Base-by-base conservation (phyloP, 1,140 invertebrate species). In the Drosophila kurseongensis region DNA sequence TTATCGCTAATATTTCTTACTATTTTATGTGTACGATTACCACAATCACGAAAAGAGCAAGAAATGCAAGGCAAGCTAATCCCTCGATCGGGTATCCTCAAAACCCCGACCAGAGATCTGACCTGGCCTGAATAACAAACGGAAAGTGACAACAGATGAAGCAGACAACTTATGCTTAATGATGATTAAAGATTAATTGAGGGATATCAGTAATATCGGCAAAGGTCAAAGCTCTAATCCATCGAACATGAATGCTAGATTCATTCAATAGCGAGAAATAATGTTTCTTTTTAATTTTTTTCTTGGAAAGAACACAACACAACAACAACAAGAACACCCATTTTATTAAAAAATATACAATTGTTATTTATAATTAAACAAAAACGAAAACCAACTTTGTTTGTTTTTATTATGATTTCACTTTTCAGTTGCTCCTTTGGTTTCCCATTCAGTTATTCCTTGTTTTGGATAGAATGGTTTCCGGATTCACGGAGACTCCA, bases 341-440 rank as follows among this genome's bases (percentile, higher is more conserved):
- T 86, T 86, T 86, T 86, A 86, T 86, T 86, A 78, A 86, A 75
- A 60, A 38, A 89, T 89, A 89, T 89, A 89, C 80, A 89, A 89
- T 89, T 89, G 84, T 89, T 89, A 89, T 89, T 89, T 89, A 89
- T 89, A 89, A 89, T 89, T 89, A 89, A 89, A 88, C 67, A 89
- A 89, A 89, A 89, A 71, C 65, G 80, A 88, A 88, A 84, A 84
- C 65, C 82, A 89, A 60, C 38, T 47, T 50, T 50, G 41, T 69
- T 88, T 84, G 84, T 89, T 89, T 89, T 84, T 55, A 84, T 89
- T 89, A 52, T 89, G 7, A 48, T 62, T 75, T 77, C 44, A 35
- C 42, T 69, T 80, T 74, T 68, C 41, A 41, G 41, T 65, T 73
- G 36, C 6, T 13, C 5, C 52, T 62, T 78, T 35, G 42, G n/a